Evolutionary conservation across 2,797 vertebrate species (phyloP), one percentile per base, ranked within the genome.

Genomic region (Coilia nasus): DNA sequence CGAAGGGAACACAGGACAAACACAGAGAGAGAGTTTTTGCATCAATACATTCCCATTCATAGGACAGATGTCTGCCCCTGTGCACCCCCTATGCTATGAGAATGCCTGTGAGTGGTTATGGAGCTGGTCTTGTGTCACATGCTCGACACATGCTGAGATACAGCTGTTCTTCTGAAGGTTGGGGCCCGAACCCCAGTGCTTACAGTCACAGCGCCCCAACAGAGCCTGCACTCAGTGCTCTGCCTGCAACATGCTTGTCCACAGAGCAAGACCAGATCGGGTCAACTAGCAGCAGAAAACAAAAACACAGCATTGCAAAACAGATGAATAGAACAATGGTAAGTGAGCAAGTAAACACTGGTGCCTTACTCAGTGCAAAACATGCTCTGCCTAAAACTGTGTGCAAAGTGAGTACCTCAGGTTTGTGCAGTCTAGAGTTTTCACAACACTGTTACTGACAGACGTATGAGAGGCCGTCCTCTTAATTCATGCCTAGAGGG

Each of bases 161-260:
- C 85, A 88, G 86, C 89, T 89, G 87, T 56, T 82, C 54, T 71
- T 15, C 85, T 83, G 60, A 85, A 78, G 60, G 54, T 44, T 44
- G 31, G 41, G 7, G 71, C 71, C 67, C 44, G 71, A 31, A 75
- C 67, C 28, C 19, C 71, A 44, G 71, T 19, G 35, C 3, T 19
- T 19, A 59, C 57, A 19, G n/a, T 64, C 67, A 17, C 67, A 71
- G 67, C 67, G 17, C 28, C 11, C 67, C 17, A 15, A 71, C 71
- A 78, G 71, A 21, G 71, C 71, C 19, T 78, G 35, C 71, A 21
- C 35, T 44, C 35, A 19, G 35, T 3, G 19, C 71, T 78, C 31
- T 44, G 31, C 71, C 35, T 44, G 44, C 15, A 41, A 19, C 19
- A 17, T 4, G 3, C 7, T 62, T 10, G 3, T 15, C 31, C 25